A percentile compares a stretch with the other conserved stretches of the same genome.
Evolutionary conservation across 2,888 invertebrate species (phyloP).

Genomic region (Germaria angustata): DNA sequence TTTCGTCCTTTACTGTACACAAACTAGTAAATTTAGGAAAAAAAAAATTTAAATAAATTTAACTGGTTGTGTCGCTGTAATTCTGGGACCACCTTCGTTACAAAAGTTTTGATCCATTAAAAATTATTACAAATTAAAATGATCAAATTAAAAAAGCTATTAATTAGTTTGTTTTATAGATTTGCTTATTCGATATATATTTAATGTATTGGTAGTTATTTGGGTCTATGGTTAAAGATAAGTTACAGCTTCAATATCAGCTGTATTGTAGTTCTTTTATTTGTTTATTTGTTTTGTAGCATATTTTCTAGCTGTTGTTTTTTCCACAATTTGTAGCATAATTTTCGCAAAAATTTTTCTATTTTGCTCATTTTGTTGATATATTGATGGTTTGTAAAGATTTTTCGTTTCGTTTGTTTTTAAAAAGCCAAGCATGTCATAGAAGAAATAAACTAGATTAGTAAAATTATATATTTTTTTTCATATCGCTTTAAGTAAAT

Average conservation of each 20-base stretch:
- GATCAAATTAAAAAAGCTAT: neutral
- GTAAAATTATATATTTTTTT: conserved; percentile 71
- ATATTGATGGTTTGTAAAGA: neutral
- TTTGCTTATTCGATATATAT: neutral
- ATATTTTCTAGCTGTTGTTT: conserved; percentile 39
- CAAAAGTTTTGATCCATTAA: too few species aligned
- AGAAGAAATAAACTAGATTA: conserved; percentile 78
- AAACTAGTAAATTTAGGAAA: too few species aligned
- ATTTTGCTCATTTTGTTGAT: conserved; percentile 45
- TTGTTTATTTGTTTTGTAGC: conserved; percentile 35
- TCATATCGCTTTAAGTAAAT: neutral
- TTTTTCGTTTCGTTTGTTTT: conserved; percentile 19
- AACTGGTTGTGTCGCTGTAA: too few species aligned
- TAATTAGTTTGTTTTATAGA: neutral
- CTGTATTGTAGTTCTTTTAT: conserved; percentile 1
- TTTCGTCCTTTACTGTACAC: too few species aligned
- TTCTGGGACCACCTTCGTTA: neutral
- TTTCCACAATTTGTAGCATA: conserved; percentile 57
- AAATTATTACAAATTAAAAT: too few species aligned
- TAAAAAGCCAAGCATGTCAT: conserved; percentile 77
- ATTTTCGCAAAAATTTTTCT: conserved; percentile 49
- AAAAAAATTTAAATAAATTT: too few species aligned
- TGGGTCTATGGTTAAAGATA: conserved; percentile 57
- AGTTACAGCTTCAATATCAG: neutral
- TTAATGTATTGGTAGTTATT: neutral